Evolutionary conservation across 2,888 invertebrate genomes (phyloP).

Genomic region (Liposcelis brunnea): DNA sequence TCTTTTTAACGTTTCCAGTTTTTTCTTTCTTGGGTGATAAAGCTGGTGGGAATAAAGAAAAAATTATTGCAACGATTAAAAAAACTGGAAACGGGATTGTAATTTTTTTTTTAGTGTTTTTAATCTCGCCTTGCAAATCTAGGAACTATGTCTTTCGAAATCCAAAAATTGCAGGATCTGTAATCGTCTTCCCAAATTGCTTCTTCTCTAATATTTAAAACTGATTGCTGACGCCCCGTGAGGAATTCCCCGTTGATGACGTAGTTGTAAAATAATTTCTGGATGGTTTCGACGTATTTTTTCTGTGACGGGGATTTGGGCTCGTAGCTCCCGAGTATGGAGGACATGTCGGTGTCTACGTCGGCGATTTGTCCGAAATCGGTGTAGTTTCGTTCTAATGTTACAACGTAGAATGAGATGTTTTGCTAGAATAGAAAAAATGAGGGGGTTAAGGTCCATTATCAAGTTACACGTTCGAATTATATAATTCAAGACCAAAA

Average conservation of each 20-base stretch:
- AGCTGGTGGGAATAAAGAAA: not conserved
- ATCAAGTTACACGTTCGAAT: no score
- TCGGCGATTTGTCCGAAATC: conserved; percentile 28
- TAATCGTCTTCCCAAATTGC: conserved; percentile 30
- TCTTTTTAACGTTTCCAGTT: no score
- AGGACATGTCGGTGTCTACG: conserved; percentile 52
- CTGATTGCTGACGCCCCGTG: not conserved
- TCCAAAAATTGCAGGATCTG: conserved; percentile 62
- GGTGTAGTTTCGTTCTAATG: conserved; percentile 36
- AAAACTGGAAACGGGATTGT: no score
- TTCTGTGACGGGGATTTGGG: conserved; percentile 55
- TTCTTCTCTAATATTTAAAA: not conserved
- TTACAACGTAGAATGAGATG: conserved; percentile 57
- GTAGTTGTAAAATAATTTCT: conserved; percentile 64
- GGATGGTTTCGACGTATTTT: conserved; percentile 59
- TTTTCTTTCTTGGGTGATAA: no score
- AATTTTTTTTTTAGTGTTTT: no score
- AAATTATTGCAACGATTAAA: no score
- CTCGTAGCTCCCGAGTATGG: conserved; percentile 60
- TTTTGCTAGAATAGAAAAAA: conserved; percentile 22
- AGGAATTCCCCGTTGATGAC: conserved; percentile 54
- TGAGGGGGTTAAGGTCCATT: not conserved
- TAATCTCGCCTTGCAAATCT: conserved; percentile 60
- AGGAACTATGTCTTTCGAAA: conserved; percentile 53
- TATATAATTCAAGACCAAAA: no score